These are phyloP conservation scores for Pristionchus maxplancki DNA, from an alignment of 2,888 invertebrate genomes.

Conservation along the genomic window DNA sequence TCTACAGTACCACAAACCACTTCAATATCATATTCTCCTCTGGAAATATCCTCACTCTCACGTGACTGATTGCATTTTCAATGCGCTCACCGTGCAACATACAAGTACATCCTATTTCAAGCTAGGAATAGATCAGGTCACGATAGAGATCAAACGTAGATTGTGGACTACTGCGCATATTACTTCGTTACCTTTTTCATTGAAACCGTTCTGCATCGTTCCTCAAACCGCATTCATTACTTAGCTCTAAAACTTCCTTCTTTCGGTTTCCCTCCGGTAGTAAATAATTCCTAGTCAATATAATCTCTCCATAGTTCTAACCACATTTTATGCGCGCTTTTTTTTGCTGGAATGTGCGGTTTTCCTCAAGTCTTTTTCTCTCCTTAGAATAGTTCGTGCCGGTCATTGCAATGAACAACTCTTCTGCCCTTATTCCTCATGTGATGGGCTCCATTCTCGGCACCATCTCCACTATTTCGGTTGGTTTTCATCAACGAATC, in stretches of 20 bases:
- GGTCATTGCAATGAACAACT: background rate
- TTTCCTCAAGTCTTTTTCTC: background rate
- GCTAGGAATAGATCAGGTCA: background rate
- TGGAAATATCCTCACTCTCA: no score
- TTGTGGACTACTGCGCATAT: background rate
- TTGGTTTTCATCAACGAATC: background rate
- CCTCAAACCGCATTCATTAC: no score
- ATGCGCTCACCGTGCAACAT: background rate
- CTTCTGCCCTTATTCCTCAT: background rate
- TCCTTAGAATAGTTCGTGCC: background rate
- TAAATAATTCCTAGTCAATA: background rate
- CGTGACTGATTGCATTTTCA: no score
- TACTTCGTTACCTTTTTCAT: no score
- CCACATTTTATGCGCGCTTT: background rate
- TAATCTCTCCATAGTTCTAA: background rate
- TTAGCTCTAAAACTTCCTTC: background rate
- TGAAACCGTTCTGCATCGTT: background rate
- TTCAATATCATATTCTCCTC: no score
- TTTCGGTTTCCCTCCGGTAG: background rate
- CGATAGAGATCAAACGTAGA: background rate
- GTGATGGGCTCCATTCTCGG: constrained; percentile 24
- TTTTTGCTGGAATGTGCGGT: background rate
- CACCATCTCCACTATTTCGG: background rate
- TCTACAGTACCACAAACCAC: background rate
- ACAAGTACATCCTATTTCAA: background rate